A percentile compares a stretch with the other conserved stretches of the same genome.
Evolutionary conservation across 2,888 invertebrate species (phyloP).

Genomic region (Anoplius nigerrimus): DNA sequence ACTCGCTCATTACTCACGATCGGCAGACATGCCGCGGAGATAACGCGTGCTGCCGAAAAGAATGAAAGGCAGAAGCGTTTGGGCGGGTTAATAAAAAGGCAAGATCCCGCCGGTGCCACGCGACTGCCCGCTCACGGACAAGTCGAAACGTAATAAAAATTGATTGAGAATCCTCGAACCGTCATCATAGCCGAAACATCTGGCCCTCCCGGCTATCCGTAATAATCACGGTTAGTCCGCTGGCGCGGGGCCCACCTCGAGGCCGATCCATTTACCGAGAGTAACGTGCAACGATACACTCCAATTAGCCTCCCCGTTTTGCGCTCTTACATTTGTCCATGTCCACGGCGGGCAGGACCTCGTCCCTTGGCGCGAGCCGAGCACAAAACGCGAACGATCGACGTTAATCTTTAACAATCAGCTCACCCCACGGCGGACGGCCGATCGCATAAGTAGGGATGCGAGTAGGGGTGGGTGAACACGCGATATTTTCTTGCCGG

Average conservation of each 20-base stretch:
- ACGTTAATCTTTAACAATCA: no score
- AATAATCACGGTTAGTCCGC: conserved; percentile 45
- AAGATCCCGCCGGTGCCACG: conserved; percentile 57
- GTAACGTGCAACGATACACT: conserved; percentile 50
- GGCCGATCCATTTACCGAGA: conserved; percentile 53
- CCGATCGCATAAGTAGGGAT: no score
- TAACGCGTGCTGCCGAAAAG: no score
- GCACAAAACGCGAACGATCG: no score
- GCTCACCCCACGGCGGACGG: no score
- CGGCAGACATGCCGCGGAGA: no score
- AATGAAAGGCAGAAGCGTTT: neutral
- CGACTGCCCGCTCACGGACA: conserved; percentile 44
- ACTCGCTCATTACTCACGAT: no score
- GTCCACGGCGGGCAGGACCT: neutral
- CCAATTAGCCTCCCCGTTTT: conserved; percentile 40
- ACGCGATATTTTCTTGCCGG: no score
- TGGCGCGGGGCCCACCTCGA: conserved; percentile 36
- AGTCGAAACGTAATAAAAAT: conserved; percentile 59
- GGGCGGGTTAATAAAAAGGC: conserved; percentile 18
- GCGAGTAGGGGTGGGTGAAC: no score
- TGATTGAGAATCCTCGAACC: conserved; percentile 56
- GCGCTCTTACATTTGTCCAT: no score
- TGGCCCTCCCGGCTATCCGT: conserved; percentile 59
- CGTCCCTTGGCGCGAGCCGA: no score
- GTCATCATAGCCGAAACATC: conserved; percentile 57